Percentiles rank a stretch among this genome's conserved stretches.
These are phyloP conservation scores for Parazoanthus swiftii DNA, from an alignment of 92 coral and sea anemone genomes.

Conservation along the genomic window DNA sequence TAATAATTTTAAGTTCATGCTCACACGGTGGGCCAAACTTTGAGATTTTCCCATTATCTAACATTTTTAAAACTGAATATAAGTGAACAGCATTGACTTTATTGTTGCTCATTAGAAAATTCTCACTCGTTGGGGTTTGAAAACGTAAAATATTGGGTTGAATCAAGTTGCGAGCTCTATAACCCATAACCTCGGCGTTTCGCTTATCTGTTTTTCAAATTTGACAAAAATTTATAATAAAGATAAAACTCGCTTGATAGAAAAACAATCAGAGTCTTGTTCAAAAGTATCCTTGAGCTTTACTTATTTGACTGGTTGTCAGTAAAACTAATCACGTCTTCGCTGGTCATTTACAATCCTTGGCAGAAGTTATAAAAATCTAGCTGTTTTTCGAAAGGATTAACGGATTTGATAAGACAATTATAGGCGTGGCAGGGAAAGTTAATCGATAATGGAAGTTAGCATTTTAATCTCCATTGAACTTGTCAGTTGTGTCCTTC, in stretches of 20 bases:
- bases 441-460: background rate
- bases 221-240: background rate
- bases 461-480: background rate
- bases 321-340: background rate
- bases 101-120: background rate
- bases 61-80: no score
- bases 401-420: background rate
- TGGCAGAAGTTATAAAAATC: no score
- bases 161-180: background rate
- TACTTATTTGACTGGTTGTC: background rate
- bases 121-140: background rate
- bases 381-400: background rate
- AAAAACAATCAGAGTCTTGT: background rate
- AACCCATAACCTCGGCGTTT: background rate
- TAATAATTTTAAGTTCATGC: no score
- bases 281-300: background rate
- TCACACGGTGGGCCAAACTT: background rate
- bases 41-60: no score
- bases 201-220: background rate
- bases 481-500: background rate
- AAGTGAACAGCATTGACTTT: background rate
- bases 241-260: no score
- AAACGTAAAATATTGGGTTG: background rate
- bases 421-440: background rate
- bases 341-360: no score